phyloP scores from a whole-genome alignment of 2,797 vertebrate genomes.

The Phoxinus dragarum region DNA sequence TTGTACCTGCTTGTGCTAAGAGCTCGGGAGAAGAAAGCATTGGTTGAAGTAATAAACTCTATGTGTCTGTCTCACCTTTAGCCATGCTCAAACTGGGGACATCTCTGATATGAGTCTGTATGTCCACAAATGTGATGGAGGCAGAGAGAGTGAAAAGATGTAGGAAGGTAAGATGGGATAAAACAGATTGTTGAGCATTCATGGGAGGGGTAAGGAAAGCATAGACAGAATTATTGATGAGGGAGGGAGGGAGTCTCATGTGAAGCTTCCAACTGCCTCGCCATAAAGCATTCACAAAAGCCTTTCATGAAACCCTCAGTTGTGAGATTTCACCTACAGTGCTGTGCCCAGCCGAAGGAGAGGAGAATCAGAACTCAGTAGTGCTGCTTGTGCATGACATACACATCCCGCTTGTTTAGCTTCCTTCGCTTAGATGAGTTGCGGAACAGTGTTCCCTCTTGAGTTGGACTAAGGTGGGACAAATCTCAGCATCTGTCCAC shows the following conservation, averaged over 20 bases:
- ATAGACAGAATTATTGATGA: constrained; percentile 65
- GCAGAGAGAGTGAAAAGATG: constrained; percentile 2
- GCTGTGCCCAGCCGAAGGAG: neutral
- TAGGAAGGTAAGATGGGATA: constrained; percentile 34
- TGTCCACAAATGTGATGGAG: constrained; percentile 15
- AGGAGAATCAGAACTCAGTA: neutral
- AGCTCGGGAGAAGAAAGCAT: neutral
- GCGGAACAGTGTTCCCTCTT: neutral
- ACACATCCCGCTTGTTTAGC: neutral
- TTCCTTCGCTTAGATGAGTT: neutral
- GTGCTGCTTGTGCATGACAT: constrained; percentile 4
- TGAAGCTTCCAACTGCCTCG: constrained; percentile 50
- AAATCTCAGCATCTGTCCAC: neutral
- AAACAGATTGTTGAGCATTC: constrained; percentile 61
- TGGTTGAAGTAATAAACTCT: constrained; percentile 43
- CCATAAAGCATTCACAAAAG: constrained; percentile 56
- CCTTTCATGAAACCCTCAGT: constrained; percentile 50
- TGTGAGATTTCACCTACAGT: constrained; percentile 55
- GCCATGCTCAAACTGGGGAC: constrained; percentile 13
- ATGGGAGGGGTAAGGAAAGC: constrained; percentile 50
- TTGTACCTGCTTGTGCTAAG: constrained; percentile 8
- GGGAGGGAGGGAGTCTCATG: constrained; percentile 51
- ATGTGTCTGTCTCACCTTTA: constrained; percentile 12
- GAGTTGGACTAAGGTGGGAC: neutral
- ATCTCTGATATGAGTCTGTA: constrained; percentile 10